Conservation (phyloP, 2,888 invertebrate genomes). For the Hemithea aestivaria region DNA sequence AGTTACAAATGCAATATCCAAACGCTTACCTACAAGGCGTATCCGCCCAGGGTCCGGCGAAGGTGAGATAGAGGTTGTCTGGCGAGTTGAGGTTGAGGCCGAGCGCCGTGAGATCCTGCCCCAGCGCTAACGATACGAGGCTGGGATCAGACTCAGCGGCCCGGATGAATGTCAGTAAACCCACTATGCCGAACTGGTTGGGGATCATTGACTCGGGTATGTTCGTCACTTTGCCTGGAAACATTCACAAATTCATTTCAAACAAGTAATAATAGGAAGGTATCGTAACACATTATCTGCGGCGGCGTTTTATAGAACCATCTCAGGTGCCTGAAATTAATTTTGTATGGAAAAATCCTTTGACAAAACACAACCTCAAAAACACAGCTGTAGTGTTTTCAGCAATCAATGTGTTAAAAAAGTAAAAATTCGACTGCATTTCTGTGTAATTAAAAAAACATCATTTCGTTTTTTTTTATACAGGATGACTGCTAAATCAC, state of each 20-base stretch:
- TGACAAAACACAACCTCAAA: no score
- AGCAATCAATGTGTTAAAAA: no score
- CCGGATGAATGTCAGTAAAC: conserved; percentile 97
- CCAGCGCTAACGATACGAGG: conserved; percentile 96
- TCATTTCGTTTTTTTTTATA: no score
- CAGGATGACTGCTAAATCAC: no score
- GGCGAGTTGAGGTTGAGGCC: conserved; percentile 99
- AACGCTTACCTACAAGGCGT: conserved; percentile 87
- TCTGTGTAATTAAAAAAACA: no score
- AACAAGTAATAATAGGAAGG: no score
- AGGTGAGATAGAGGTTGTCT: conserved; percentile 98
- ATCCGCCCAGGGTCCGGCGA: conserved; percentile 99
- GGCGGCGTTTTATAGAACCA: no score
- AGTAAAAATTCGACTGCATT: no score
- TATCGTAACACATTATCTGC: no score
- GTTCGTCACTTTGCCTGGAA: conserved; percentile 95
- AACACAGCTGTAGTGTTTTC: no score
- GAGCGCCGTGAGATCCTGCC: conserved; percentile 98
- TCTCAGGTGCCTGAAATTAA: no score
- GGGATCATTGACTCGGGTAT: conserved; percentile 99
- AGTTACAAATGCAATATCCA: conserved; percentile 4
- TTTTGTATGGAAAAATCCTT: no score
- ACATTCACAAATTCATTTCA: conserved; percentile 22
- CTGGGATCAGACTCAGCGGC: conserved; percentile 98
- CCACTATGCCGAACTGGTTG: conserved; percentile 99